Evolutionary conservation across 2,888 invertebrate species (phyloP).

Genomic region (Melipona bicolor): DNA sequence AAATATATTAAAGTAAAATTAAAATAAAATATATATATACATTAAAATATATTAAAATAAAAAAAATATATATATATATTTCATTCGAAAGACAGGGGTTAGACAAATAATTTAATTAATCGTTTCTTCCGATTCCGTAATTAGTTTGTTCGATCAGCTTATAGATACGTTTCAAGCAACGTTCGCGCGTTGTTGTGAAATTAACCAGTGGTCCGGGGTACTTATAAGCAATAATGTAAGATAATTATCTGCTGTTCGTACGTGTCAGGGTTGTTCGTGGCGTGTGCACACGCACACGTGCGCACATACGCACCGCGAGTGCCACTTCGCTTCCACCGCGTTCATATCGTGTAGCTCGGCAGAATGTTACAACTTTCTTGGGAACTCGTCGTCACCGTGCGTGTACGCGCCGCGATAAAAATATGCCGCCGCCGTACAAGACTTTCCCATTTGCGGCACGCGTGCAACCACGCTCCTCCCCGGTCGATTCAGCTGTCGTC

Average conservation of each 20-base stretch:
- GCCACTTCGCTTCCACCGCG: slow-evolving; percentile 54
- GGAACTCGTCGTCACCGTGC: slow-evolving; percentile 7
- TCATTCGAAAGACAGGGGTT: background rate
- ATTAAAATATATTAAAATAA: too few relatives aligned
- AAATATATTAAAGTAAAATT: too few relatives aligned
- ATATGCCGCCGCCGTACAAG: background rate
- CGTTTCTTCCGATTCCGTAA: background rate
- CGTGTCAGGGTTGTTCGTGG: slow-evolving; percentile 72
- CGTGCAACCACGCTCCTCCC: background rate
- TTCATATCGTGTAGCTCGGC: slow-evolving; percentile 11
- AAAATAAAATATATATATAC: too few relatives aligned
- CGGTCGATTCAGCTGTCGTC: background rate
- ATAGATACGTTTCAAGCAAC: background rate
- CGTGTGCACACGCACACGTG: slow-evolving; percentile 6
- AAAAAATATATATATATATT: background rate
- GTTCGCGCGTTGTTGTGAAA: background rate
- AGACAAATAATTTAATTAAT: background rate
- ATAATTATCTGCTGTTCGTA: slow-evolving; percentile 77
- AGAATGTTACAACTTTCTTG: slow-evolving; percentile 42
- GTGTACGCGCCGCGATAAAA: slow-evolving; percentile 27
- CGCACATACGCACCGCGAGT: slow-evolving; percentile 26
- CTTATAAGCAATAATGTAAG: slow-evolving; percentile 59
- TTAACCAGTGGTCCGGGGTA: background rate
- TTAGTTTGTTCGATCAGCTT: background rate
- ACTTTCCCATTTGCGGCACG: slow-evolving; percentile 21